Evolutionary conservation across 35 echinoderm and acorn worm genomes (phyloP).

Genomic region (Lytechinus variegatus): DNA sequence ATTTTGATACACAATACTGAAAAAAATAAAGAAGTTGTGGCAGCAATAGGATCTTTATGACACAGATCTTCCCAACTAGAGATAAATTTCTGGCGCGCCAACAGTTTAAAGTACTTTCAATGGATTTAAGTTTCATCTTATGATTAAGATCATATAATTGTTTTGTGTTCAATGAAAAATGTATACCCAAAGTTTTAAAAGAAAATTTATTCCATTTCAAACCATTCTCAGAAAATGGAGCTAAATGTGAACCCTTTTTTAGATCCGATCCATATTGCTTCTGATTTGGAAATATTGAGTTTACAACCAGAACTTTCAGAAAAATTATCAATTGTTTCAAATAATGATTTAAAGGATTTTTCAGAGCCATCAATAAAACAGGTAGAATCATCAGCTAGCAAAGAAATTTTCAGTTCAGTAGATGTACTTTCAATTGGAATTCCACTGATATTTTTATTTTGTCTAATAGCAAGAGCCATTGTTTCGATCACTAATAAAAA

Average conservation of each 20-base stretch:
- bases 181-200: slow-evolving; percentile 30
- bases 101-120: not conserved
- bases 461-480: not conserved
- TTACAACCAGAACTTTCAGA: not conserved
- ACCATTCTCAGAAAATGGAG: not conserved
- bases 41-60: too few relatives aligned
- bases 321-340: not conserved
- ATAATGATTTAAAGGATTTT: not conserved
- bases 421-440: not conserved
- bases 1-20: not conserved
- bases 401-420: slow-evolving; percentile 4
- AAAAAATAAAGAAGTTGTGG: too few relatives aligned
- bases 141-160: slow-evolving; percentile 17
- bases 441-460: not conserved
- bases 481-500: too few relatives aligned
- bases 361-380: slow-evolving; percentile 23
- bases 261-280: too few relatives aligned
- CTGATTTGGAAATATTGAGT: too few relatives aligned
- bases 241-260: not conserved
- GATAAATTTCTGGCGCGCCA: too few relatives aligned
- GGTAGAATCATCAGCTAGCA: slow-evolving; percentile 4
- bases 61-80: too few relatives aligned
- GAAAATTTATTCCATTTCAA: not conserved
- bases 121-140: slow-evolving; percentile 27
- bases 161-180: slow-evolving; percentile 17